These are phyloP conservation scores for Loripinus fragilis DNA, from an alignment of 2,888 invertebrate genomes.

Conservation along the genomic window DNA sequence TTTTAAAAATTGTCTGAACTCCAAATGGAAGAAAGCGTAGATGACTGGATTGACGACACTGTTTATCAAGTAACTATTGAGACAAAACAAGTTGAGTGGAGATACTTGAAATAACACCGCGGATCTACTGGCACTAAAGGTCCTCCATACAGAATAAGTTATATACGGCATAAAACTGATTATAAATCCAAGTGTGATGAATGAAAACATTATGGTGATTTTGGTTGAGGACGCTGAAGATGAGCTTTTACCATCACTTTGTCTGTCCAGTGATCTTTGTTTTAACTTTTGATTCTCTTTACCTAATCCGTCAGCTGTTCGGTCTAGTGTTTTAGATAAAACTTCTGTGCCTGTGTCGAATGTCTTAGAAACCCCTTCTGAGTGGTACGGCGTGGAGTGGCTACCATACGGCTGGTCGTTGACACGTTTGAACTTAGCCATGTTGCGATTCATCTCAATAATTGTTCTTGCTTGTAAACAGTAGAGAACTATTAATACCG, in stretches of 20 bases:
- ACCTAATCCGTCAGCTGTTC: no score
- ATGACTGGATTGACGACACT: not conserved
- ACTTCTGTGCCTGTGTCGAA: no score
- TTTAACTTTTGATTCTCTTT: no score
- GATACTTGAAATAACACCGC: not conserved
- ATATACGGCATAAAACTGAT: constrained; percentile 1
- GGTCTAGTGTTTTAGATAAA: no score
- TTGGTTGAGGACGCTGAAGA: not conserved
- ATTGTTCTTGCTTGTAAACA: not conserved
- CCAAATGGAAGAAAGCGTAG: not conserved
- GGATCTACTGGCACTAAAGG: not conserved
- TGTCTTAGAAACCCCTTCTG: not conserved
- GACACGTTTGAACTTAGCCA: not conserved
- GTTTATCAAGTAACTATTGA: constrained; percentile 6
- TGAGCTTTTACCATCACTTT: not conserved
- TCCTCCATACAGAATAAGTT: constrained; percentile 2
- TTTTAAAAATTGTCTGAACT: constrained; percentile 12
- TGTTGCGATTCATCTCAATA: not conserved
- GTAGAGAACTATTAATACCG: not conserved
- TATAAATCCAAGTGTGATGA: not conserved
- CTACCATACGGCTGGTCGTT: not conserved
- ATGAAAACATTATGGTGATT: constrained; percentile 2
- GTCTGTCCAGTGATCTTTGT: not conserved
- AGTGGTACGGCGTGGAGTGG: not conserved
- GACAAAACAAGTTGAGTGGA: not conserved